Conservation (phyloP, 2,797 vertebrate species). For the Masticophis lateralis region DNA sequence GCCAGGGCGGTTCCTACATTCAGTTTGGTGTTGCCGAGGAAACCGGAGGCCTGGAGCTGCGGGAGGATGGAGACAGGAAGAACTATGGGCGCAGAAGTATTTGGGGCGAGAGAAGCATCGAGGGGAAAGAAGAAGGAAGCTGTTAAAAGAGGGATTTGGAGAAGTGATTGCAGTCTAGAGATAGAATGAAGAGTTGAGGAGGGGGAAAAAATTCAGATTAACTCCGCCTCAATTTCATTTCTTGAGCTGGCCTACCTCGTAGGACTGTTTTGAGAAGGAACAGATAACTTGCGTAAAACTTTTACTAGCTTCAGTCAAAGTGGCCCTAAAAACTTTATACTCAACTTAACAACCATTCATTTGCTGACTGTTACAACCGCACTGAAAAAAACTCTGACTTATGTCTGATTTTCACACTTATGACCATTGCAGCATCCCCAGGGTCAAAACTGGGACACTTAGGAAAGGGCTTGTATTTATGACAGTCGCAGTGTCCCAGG, state of each 20-base stretch:
- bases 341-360: too few species aligned
- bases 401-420: too few species aligned
- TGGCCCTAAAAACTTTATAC: not conserved
- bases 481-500: too few species aligned
- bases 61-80: not conserved
- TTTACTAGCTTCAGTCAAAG: not conserved
- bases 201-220: not conserved
- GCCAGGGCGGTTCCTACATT: conserved; percentile 85
- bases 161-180: not conserved
- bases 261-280: not conserved
- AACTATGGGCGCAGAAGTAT: not conserved
- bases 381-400: too few species aligned
- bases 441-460: too few species aligned
- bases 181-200: not conserved
- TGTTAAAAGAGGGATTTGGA: not conserved
- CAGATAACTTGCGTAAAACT: not conserved
- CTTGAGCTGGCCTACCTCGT: not conserved
- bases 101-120: not conserved
- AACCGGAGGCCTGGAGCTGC: conserved; percentile 84
- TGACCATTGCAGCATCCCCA: too few species aligned
- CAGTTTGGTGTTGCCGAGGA: conserved; percentile 83
- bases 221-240: not conserved
- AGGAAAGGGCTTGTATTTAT: too few species aligned
- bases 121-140: not conserved
- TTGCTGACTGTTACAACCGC: too few species aligned